Conservation (phyloP, 2,113 vertebrate genomes). For the Mobula hypostoma region DNA sequence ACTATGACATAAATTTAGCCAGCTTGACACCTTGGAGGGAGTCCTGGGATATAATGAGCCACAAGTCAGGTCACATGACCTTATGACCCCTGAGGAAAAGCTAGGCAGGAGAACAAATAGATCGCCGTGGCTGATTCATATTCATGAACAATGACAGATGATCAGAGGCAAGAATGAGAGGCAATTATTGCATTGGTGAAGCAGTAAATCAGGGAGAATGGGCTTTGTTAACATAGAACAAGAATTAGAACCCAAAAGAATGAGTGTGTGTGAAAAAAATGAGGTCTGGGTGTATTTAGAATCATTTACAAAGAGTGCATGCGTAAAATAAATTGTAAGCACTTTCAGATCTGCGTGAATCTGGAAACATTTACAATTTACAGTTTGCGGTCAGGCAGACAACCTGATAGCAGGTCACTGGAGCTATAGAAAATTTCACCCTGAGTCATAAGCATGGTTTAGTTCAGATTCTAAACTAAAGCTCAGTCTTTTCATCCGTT, state of each 20-base stretch:
- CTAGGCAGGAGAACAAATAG: neutral
- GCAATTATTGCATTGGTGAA: constrained; percentile 3
- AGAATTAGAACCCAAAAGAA: neutral
- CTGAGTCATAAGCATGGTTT: neutral
- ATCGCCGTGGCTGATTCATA: neutral
- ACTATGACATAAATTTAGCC: neutral
- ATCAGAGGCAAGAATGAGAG: neutral
- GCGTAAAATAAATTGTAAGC: neutral
- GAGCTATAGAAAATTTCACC: neutral
- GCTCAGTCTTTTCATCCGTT: neutral
- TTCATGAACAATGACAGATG: constrained; percentile 7
- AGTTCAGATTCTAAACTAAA: neutral
- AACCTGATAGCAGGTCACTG: neutral
- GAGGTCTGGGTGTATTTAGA: neutral
- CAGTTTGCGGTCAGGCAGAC: neutral
- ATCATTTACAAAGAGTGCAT: neutral
- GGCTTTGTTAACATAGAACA: neutral
- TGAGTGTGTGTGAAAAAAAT: neutral
- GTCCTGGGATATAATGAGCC: neutral
- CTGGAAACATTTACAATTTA: neutral
- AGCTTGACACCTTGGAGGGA: neutral
- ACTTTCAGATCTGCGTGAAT: neutral
- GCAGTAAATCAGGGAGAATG: neutral
- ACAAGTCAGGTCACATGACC: constrained; percentile 16
- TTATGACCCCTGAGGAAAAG: neutral